A percentile compares a stretch with the other conserved stretches of the same genome.
Evolutionary conservation across 1,140 invertebrate species (phyloP).

Genomic region (Kradibia gibbosae): DNA sequence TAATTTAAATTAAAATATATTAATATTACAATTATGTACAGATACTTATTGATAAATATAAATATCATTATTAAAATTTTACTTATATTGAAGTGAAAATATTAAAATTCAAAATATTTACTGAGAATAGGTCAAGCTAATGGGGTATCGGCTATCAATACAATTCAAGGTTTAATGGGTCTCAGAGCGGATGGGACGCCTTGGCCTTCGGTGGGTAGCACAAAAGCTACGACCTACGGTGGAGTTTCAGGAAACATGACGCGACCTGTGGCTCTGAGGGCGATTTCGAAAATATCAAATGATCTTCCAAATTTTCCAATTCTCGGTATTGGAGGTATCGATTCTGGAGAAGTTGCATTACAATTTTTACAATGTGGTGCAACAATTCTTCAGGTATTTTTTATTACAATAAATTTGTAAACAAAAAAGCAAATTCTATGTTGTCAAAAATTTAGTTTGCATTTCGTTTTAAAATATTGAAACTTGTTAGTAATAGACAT

Average conservation of each 20-base stretch:
- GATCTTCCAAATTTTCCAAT: conserved; percentile 91
- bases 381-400: conserved; percentile 86
- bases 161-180: conserved; percentile 94
- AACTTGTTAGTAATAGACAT: too few relatives aligned
- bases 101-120: conserved; percentile 31
- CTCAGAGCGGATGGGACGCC: conserved; percentile 84
- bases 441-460: too few relatives aligned
- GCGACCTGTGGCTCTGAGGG: conserved; percentile 91
- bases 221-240: conserved; percentile 93
- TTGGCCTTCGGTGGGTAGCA: conserved; percentile 92
- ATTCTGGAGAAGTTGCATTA: conserved; percentile 93
- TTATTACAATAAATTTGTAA: background rate
- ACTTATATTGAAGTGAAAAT: background rate
- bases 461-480: too few relatives aligned
- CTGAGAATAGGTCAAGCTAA: conserved; percentile 88
- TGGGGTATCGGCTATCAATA: conserved; percentile 98
- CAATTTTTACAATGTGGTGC: conserved; percentile 96
- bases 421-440: background rate
- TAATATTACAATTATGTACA: background rate
- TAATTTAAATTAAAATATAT: background rate
- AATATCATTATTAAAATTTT: background rate
- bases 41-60: background rate
- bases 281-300: conserved; percentile 89
- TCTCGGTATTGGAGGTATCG: conserved; percentile 95
- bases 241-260: conserved; percentile 97